Conservation (phyloP, 2,888 invertebrate genomes). For the Trachelus tabidus region DNA sequence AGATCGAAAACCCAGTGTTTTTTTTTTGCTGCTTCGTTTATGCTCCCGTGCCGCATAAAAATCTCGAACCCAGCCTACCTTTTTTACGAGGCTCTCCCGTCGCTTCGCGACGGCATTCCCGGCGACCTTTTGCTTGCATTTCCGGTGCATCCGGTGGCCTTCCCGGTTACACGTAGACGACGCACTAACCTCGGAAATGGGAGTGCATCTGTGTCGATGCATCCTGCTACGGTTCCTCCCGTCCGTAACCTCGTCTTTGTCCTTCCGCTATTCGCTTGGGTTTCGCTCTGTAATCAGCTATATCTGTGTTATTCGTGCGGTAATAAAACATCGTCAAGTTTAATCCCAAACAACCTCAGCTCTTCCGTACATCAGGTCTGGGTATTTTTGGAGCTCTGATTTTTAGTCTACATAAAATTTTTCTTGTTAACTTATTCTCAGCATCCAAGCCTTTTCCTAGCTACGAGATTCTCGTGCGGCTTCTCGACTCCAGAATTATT, state of each 20-base stretch:
- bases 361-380: neutral
- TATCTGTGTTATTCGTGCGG: neutral
- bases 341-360: neutral
- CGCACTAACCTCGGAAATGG: neutral
- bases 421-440: neutral
- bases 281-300: neutral
- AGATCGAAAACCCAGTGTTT: neutral
- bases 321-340: neutral
- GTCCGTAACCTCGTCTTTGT: neutral
- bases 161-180: conserved; percentile 4
- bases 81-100: conserved; percentile 1
- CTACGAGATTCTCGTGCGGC: neutral
- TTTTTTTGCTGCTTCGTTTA: neutral
- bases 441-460: neutral
- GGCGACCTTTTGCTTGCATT: conserved; percentile 27
- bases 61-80: neutral
- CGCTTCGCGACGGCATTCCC: conserved; percentile 15
- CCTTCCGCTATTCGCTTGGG: neutral
- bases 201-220: conserved; percentile 12
- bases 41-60: neutral
- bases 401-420: neutral
- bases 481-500: neutral
- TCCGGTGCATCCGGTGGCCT: conserved; percentile 30
- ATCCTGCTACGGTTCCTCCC: neutral
- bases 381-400: neutral